Conservation (phyloP, 2,888 invertebrate species). For the Cyclophora albipunctata region DNA sequence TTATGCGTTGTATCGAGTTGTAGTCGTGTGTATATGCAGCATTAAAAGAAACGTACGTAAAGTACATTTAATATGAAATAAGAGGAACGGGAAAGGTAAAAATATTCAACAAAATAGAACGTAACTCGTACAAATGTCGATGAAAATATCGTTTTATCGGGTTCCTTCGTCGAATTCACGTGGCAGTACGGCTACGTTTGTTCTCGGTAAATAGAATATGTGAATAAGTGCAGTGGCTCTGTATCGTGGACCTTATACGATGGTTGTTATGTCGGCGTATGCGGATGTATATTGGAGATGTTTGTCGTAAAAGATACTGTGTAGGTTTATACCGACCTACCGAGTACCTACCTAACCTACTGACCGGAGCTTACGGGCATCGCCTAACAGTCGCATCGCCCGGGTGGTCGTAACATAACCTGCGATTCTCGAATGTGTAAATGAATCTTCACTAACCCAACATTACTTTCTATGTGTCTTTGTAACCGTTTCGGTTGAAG, state of each 20-base stretch:
- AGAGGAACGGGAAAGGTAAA: not conserved
- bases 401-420: slow-evolving; percentile 55
- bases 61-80: too few species aligned
- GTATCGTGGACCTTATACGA: slow-evolving; percentile 45
- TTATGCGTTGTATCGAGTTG: too few species aligned
- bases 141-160: slow-evolving; percentile 12
- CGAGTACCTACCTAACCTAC: slow-evolving; percentile 26
- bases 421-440: slow-evolving; percentile 37
- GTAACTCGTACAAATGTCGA: slow-evolving; percentile 5
- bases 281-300: slow-evolving; percentile 42
- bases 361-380: slow-evolving; percentile 36
- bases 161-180: slow-evolving; percentile 9
- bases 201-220: slow-evolving; percentile 37
- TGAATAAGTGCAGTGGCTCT: slow-evolving; percentile 41
- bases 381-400: too few species aligned
- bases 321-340: slow-evolving; percentile 48
- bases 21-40: too few species aligned
- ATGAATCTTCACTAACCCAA: slow-evolving; percentile 49
- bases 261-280: slow-evolving; percentile 41
- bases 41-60: too few species aligned
- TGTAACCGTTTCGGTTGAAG: slow-evolving; percentile 19
- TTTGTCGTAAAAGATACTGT: slow-evolving; percentile 54
- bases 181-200: slow-evolving; percentile 16
- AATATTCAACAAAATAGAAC: slow-evolving; percentile 8
- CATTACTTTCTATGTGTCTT: slow-evolving; percentile 18